Conservation (phyloP, 2,888 invertebrate genomes). For the Chalcosyrphus nemorum region DNA sequence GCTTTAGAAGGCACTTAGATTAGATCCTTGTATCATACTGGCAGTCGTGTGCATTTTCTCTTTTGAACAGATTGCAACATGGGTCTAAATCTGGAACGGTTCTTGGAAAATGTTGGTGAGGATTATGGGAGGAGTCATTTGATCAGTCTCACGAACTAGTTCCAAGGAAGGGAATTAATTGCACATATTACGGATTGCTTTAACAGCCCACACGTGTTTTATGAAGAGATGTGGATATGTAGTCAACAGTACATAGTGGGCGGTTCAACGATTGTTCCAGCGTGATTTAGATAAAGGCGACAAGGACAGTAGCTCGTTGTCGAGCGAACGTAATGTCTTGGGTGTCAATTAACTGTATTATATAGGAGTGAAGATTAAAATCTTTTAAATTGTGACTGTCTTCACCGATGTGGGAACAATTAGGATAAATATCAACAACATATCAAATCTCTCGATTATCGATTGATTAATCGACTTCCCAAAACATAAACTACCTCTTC, state of each 20-base stretch:
- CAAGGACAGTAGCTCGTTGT: neutral
- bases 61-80: slow-evolving; percentile 4
- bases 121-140: slow-evolving; percentile 12
- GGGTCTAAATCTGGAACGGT: slow-evolving; percentile 16
- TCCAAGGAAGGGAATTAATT: slow-evolving; percentile 25
- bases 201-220: slow-evolving; percentile 22
- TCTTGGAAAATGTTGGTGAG: slow-evolving; percentile 21
- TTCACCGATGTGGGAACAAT: neutral
- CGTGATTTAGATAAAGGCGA: slow-evolving; percentile 23
- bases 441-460: too few species aligned
- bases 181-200: slow-evolving; percentile 13
- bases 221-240: neutral
- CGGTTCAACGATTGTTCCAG: slow-evolving; percentile 13
- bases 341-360: slow-evolving; percentile 17
- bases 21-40: slow-evolving; percentile 8
- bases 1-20: neutral
- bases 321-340: neutral
- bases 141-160: slow-evolving; percentile 6
- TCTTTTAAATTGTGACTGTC: neutral
- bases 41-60: neutral
- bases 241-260: slow-evolving; percentile 9
- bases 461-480: too few species aligned
- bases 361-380: neutral
- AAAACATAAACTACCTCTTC: too few species aligned
- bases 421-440: neutral